Evolutionary conservation across 1,140 invertebrate species (phyloP), one percentile per base, ranked within the genome.

Genomic region (Scaptomyza montana): DNA sequence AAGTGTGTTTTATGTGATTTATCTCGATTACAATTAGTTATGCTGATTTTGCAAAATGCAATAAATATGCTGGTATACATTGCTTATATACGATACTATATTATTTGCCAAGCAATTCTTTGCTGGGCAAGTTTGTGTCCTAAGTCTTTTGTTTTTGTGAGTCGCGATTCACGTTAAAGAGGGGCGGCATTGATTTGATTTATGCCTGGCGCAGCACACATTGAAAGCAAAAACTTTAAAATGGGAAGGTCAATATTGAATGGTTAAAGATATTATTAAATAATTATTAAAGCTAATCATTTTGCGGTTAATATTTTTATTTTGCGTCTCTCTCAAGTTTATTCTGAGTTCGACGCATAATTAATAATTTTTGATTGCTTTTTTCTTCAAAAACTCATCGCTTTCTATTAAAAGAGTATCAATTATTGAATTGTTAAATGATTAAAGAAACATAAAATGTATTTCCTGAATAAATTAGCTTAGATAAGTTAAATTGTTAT

Each of bases 121-220:
- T 66, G 70, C 66, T 77, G 68, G 64, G 62, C 75, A 66, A 86
- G 80, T 85, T 85, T 66, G 80, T 86, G 81, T 78, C 81, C 81
- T 89, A 89, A 87, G 85, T 89, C 79, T 89, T 84, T 87, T 89
- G 82, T 84, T 79, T 78, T 2, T 9, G 30, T 25, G 46, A 13
- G 30, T 1, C 21, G 41, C 33, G 50, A 41, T 62, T 41, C 53
- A 16, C 13, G 28, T 10, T 19, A 46, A 47, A 56, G 45, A 13
- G 64, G 64, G 69, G 69, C 69, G 63, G 63, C 47, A 54, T 61
- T 61, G 43, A 68, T 60, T 73, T 73, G 64, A 73, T 73, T 73
- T 72, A 72, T 72, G 36, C 36, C 30, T 25, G n/a, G 12, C 39
- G n/a, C 39, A 25, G 3, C 21, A 39, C 9, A 39, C 36, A 61